These are phyloP conservation scores for Dendrolimus punctatus DNA, from an alignment of 1,140 invertebrate genomes.

Conservation along the genomic window DNA sequence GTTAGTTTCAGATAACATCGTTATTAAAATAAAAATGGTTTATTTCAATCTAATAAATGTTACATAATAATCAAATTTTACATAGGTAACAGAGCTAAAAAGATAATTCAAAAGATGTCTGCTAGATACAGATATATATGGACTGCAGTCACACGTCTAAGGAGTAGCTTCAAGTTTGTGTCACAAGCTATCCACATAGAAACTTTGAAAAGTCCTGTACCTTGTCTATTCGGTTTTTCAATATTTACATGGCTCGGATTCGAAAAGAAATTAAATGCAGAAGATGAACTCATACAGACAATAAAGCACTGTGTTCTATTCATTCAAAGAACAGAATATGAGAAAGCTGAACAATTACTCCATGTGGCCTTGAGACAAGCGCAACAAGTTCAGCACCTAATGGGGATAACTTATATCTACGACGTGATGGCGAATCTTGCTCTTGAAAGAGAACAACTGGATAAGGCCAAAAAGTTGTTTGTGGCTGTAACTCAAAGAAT, in stretches of 20 bases:
- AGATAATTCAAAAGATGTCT: constrained; percentile 20
- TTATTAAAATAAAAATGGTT: background rate
- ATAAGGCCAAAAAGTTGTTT: constrained; percentile 90
- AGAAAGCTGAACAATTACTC: constrained; percentile 88
- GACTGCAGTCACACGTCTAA: constrained; percentile 21
- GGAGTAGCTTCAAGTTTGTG: constrained; percentile 13
- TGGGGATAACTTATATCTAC: constrained; percentile 89
- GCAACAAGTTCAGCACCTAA: constrained; percentile 81
- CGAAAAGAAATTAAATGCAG: constrained; percentile 72
- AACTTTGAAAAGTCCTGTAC: constrained; percentile 19
- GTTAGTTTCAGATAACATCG: background rate
- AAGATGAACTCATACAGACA: constrained; percentile 79
- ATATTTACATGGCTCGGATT: constrained; percentile 58
- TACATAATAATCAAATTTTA: background rate
- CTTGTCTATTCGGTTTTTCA: constrained; percentile 50
- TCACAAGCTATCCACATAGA: constrained; percentile 6
- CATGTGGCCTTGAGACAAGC: constrained; percentile 88
- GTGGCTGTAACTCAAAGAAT: constrained; percentile 85
- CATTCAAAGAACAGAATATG: constrained; percentile 82
- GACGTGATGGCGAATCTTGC: constrained; percentile 94
- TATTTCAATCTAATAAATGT: background rate
- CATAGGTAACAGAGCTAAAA: too few relatives aligned
- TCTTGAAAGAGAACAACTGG: constrained; percentile 80
- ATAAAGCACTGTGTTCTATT: constrained; percentile 83
- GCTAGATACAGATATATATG: constrained; percentile 27